These are phyloP conservation scores for Zootermopsis nevadensis DNA, from an alignment of 2,888 invertebrate species.

Conservation along the genomic window DNA sequence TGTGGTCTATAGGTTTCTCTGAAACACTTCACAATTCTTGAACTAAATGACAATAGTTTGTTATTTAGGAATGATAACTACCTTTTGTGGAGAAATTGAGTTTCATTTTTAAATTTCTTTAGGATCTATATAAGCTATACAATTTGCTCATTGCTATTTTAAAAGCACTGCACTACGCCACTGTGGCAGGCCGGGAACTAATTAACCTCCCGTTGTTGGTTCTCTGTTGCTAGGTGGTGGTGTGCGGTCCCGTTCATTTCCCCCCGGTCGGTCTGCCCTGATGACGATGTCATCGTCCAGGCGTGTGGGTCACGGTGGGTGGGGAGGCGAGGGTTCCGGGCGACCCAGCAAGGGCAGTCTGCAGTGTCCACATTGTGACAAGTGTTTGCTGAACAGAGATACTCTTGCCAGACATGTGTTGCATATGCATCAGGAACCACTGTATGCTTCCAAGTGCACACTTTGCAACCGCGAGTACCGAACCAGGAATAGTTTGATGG, in stretches of 20 bases:
- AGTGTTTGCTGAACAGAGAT: conserved; percentile 49
- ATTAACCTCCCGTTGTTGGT: conserved; percentile 44
- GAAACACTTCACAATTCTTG: no score
- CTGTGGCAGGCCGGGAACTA: conserved; percentile 42
- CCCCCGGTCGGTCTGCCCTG: conserved; percentile 40
- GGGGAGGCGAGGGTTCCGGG: conserved; percentile 50
- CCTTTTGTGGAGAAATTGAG: no score
- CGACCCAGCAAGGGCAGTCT: conserved; percentile 52
- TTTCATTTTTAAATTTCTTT: no score
- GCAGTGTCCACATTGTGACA: conserved; percentile 51
- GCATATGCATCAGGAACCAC: conserved; percentile 69
- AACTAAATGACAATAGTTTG: no score
- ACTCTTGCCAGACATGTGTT: conserved; percentile 51
- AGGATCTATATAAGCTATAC: not conserved
- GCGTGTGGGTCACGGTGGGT: conserved; percentile 39
- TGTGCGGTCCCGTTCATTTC: conserved; percentile 42
- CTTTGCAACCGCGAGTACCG: conserved; percentile 90
- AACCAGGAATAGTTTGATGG: conserved; percentile 91
- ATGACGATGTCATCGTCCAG: conserved; percentile 34
- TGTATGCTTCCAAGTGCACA: conserved; percentile 82
- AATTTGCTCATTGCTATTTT: not conserved
- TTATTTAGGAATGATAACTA: no score
- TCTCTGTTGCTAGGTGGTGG: conserved; percentile 51
- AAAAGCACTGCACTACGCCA: conserved; percentile 33
- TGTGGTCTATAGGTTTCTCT: no score